A percentile compares a stretch with the other conserved stretches of the same genome.
Evolutionary conservation across 2,888 invertebrate genomes (phyloP).

Genomic region (Synanthedon andrenaeformis): DNA sequence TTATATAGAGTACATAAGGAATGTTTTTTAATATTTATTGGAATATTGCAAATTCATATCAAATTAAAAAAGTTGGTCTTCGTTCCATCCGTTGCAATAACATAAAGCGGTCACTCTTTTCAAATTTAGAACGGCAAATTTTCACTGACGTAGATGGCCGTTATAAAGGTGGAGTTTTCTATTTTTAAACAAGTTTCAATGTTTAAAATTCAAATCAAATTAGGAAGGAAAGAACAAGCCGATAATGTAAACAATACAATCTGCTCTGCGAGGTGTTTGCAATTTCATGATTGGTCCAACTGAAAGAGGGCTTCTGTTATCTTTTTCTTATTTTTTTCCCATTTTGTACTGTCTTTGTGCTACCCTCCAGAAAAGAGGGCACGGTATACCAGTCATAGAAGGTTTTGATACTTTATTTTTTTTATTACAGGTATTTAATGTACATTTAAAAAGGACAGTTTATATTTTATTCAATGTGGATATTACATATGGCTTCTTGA

Average conservation of each 20-base stretch:
- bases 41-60: too few species aligned
- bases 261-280: constrained; percentile 12
- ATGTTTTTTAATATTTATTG: too few species aligned
- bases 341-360: constrained; percentile 54
- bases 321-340: constrained; percentile 54
- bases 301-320: constrained; percentile 39
- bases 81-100: too few species aligned
- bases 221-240: background rate
- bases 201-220: background rate
- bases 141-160: too few species aligned
- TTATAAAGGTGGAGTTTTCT: too few species aligned
- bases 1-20: too few species aligned
- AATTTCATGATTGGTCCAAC: constrained; percentile 61
- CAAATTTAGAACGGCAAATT: too few species aligned
- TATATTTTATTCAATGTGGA: too few species aligned
- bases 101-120: too few species aligned
- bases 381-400: constrained; percentile 14
- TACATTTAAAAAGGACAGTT: background rate
- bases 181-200: too few species aligned
- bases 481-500: too few species aligned
- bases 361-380: constrained; percentile 61
- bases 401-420: constrained; percentile 33
- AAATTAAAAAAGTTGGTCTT: constrained; percentile 1
- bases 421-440: background rate
- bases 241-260: constrained; percentile 1